Percentiles rank a stretch among this genome's conserved stretches.
Conservation (phyloP, 2,888 invertebrate genomes). For the Acanthococcus lagerstroemiae region DNA sequence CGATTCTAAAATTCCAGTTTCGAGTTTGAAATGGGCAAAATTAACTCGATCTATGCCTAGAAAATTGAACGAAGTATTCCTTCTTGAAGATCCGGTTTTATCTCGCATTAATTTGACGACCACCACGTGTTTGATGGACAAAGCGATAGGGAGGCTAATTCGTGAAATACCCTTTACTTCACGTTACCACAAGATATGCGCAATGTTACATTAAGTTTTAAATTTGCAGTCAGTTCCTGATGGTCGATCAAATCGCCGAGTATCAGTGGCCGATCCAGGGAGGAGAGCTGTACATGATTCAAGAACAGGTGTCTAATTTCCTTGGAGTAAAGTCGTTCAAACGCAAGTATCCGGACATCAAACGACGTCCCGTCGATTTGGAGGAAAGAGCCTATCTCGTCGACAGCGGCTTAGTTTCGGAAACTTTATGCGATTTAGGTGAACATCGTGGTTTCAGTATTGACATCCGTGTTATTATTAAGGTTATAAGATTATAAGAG, state of each 20-base stretch:
- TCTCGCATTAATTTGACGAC: too few relatives aligned
- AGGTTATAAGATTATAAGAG: too few relatives aligned
- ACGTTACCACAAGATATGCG: too few relatives aligned
- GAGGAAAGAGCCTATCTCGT: slow-evolving; percentile 83
- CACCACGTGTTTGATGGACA: too few relatives aligned
- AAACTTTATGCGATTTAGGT: slow-evolving; percentile 88
- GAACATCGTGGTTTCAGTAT: background rate
- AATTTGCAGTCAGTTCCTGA: slow-evolving; percentile 42
- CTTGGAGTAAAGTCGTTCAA: slow-evolving; percentile 94
- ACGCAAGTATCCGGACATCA: slow-evolving; percentile 82
- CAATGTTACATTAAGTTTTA: background rate
- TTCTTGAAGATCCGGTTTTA: too few relatives aligned
- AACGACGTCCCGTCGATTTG: slow-evolving; percentile 73
- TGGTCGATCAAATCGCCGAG: slow-evolving; percentile 81
- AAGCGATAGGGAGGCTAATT: too few relatives aligned
- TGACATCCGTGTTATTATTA: slow-evolving; percentile 3
- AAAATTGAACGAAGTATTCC: too few relatives aligned
- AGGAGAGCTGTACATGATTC: slow-evolving; percentile 79
- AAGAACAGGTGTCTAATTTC: slow-evolving; percentile 91
- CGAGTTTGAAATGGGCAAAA: too few relatives aligned
- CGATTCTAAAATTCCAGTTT: too few relatives aligned
- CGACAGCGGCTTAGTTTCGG: slow-evolving; percentile 70
- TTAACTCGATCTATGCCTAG: too few relatives aligned
- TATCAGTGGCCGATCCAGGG: slow-evolving; percentile 74
- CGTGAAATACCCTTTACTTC: too few relatives aligned